Percentiles rank a stretch among this genome's conserved stretches.
These are phyloP conservation scores for Beroe forskalii DNA, from an alignment of 37 sponge, comb jelly and placozoan genomes.

Conservation along the genomic window DNA sequence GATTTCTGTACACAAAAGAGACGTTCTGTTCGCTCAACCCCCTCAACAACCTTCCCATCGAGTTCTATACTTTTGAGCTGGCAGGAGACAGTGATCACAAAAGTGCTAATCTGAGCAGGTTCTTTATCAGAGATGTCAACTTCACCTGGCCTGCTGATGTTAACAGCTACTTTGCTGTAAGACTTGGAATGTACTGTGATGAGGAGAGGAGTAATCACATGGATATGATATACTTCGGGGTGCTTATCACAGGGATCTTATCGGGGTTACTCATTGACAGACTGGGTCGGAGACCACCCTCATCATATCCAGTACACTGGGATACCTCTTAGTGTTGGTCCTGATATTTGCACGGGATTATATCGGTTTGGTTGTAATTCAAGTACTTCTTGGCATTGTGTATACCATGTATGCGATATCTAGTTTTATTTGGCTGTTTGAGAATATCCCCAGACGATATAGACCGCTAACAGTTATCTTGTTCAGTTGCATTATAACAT, in stretches of 20 bases:
- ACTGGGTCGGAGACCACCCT: not conserved
- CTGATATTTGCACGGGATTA: not conserved
- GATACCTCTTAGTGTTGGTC: not conserved
- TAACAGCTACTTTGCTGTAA: not conserved
- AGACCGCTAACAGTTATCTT: not conserved
- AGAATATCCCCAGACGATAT: not conserved
- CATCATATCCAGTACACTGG: not conserved
- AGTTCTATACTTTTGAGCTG: not conserved
- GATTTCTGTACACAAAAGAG: not conserved
- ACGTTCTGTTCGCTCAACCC: not conserved
- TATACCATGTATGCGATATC: not conserved
- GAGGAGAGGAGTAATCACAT: not conserved
- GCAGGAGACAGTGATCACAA: not conserved
- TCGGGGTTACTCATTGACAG: not conserved
- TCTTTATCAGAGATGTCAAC: not conserved
- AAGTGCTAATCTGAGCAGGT: not conserved
- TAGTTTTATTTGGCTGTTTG: slow-evolving; percentile 21
- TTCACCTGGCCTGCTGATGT: not conserved
- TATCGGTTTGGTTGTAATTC: not conserved
- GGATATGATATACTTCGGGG: not conserved
- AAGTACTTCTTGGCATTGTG: not conserved
- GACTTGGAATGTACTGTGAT: not conserved
- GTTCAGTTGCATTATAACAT: not conserved
- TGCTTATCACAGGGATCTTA: not conserved
- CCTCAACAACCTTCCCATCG: not conserved